Conservation (phyloP, 2,797 vertebrate genomes). For the Aulostomus chinensis region DNA sequence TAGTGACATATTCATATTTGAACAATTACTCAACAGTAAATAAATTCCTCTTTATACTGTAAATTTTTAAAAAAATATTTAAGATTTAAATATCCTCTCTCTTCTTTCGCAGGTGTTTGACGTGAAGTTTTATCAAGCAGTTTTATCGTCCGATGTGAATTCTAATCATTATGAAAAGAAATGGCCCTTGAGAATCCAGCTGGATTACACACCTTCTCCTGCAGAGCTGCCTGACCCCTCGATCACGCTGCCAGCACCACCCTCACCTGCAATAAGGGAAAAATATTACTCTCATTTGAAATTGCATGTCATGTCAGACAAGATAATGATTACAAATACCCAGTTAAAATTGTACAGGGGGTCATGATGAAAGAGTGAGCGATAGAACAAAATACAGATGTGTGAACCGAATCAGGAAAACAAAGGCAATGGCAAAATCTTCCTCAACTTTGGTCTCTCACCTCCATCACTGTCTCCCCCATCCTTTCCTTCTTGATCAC, state of each 20-base stretch:
- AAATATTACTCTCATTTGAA: constrained; percentile 8
- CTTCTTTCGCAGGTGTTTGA: background rate
- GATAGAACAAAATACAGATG: too few relatives aligned
- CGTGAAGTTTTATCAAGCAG: background rate
- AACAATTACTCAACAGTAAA: background rate
- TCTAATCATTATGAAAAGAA: background rate
- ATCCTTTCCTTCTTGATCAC: constrained; percentile 8
- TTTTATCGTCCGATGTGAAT: background rate
- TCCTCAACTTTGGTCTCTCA: constrained; percentile 16
- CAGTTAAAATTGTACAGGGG: too few relatives aligned
- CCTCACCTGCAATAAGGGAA: constrained; percentile 61
- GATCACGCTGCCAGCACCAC: constrained; percentile 53
- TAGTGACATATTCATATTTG: constrained; percentile 1
- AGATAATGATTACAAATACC: background rate
- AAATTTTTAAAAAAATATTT: too few relatives aligned
- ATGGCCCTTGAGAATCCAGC: background rate
- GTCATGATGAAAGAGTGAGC: too few relatives aligned
- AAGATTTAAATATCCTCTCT: background rate
- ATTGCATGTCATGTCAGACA: background rate
- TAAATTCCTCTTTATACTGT: background rate
- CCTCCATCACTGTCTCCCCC: constrained; percentile 41
- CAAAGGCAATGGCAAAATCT: too few relatives aligned
- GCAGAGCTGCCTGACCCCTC: constrained; percentile 78
- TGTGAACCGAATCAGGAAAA: too few relatives aligned
- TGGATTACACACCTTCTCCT: constrained; percentile 69